These are phyloP conservation scores for Ariolimax columbianus DNA, from an alignment of 2,888 invertebrate species.

Conservation along the genomic window DNA sequence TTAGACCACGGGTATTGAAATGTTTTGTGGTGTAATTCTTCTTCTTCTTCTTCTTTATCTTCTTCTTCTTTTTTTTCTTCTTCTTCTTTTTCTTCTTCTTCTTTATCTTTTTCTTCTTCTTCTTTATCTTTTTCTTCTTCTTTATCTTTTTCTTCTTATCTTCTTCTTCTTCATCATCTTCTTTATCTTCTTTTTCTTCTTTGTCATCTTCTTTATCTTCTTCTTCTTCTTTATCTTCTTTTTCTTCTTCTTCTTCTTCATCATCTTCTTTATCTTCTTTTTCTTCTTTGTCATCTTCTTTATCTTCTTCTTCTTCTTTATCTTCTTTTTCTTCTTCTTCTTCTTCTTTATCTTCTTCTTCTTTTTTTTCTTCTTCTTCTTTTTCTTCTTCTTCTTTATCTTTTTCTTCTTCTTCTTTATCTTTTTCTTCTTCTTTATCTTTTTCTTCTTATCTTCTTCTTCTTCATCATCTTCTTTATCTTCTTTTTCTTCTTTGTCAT, in stretches of 20 bases:
- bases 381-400: background rate
- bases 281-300: background rate
- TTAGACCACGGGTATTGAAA: too few relatives aligned
- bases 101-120: background rate
- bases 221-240: too few relatives aligned
- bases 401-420: background rate
- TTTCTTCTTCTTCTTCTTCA: background rate
- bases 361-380: background rate
- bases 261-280: too few relatives aligned
- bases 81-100: conserved; percentile 1
- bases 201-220: too few relatives aligned
- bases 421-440: background rate
- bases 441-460: background rate
- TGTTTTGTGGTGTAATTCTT: too few relatives aligned
- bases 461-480: background rate
- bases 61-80: background rate
- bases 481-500: background rate
- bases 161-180: too few relatives aligned
- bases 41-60: background rate
- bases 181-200: too few relatives aligned
- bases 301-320: background rate
- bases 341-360: background rate
- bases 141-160: too few relatives aligned
- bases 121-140: too few relatives aligned
- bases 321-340: background rate